Percentiles rank a stretch among this genome's conserved stretches.
phyloP scores from a whole-genome alignment of 92 coral and sea anemone species.

The Zoanthus sansibaricus region DNA sequence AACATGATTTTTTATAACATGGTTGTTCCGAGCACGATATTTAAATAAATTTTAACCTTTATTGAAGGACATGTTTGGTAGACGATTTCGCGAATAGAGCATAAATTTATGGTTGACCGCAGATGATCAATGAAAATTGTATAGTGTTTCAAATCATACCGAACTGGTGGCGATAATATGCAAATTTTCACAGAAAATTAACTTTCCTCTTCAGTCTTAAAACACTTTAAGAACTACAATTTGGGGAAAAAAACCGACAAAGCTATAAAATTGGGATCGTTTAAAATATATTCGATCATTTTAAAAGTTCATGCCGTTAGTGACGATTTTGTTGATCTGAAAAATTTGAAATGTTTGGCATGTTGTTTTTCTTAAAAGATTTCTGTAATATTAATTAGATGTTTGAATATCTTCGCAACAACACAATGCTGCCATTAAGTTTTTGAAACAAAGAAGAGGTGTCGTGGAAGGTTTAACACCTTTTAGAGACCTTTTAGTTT shows the following conservation, averaged over 20 bases:
- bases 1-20: neutral
- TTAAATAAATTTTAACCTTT: neutral
- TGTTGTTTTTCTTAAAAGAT: neutral
- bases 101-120: conserved; percentile 20
- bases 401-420: neutral
- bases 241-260: neutral
- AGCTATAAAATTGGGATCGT: neutral
- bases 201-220: neutral
- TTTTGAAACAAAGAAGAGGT: neutral
- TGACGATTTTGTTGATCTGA: neutral
- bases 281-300: neutral
- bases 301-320: neutral
- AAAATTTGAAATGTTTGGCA: neutral
- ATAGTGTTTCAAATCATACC: conserved; percentile 1
- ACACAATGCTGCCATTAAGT: neutral
- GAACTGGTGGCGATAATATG: conserved; percentile 2
- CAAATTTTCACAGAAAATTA: conserved; percentile 1
- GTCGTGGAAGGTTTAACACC: neutral
- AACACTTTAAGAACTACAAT: neutral
- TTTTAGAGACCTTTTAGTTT: neutral
- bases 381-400: neutral
- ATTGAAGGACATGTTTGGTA: conserved; percentile 6
- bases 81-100: too few species aligned
- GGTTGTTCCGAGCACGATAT: neutral
- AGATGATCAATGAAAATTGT: conserved; percentile 11